Conservation (phyloP, 1,140 invertebrate genomes). For the Ooceraea biroi region DNA sequence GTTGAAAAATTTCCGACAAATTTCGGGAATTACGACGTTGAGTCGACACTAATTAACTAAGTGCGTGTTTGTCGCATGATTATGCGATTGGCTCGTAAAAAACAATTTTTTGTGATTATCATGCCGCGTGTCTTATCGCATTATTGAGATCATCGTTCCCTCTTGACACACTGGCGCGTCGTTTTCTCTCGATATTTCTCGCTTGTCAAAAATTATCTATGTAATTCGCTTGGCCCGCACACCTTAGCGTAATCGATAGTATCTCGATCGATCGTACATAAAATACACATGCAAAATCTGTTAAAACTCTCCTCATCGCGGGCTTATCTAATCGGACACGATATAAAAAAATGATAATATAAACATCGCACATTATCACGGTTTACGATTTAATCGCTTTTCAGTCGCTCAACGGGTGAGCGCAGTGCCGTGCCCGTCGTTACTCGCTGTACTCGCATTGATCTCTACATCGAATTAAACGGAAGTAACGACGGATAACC, state of each 20-base stretch:
- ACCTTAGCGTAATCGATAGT: background rate
- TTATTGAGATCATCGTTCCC: too few species aligned
- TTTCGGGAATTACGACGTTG: too few species aligned
- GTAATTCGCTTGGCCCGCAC: background rate
- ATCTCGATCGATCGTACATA: background rate
- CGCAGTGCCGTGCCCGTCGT: too few species aligned
- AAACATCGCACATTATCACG: background rate
- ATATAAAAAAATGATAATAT: slow-evolving; percentile 3
- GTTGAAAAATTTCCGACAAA: too few species aligned
- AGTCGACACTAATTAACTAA: too few species aligned
- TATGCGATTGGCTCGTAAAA: too few species aligned
- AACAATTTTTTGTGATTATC: too few species aligned
- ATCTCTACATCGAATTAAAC: background rate
- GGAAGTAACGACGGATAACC: background rate
- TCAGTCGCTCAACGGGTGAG: background rate
- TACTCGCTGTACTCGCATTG: background rate
- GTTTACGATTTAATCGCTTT: background rate
- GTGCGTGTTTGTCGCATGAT: too few species aligned
- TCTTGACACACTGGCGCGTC: too few species aligned
- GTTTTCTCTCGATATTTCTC: too few species aligned
- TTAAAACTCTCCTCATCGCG: background rate
- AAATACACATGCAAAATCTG: background rate
- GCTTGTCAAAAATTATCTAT: background rate
- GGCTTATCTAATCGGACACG: background rate
- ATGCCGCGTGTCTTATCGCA: too few species aligned